A percentile compares a stretch with the other conserved stretches of the same genome.
These are phyloP conservation scores for Anadara kagoshimensis DNA, from an alignment of 1,140 invertebrate species.

Conservation along the genomic window DNA sequence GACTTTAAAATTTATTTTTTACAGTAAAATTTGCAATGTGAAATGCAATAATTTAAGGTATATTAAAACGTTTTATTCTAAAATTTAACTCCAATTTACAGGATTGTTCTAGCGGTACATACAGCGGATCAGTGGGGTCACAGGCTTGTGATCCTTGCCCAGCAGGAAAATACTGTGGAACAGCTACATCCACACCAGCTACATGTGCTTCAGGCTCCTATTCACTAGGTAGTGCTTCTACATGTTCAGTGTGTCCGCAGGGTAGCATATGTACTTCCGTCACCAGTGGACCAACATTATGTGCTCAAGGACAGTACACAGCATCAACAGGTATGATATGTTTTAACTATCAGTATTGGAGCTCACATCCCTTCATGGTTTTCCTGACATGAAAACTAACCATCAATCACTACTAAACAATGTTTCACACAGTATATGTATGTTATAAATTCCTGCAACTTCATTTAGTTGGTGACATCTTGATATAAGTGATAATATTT, in stretches of 20 bases:
- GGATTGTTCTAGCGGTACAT: constrained; percentile 58
- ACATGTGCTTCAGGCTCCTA: constrained; percentile 58
- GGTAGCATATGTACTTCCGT: constrained; percentile 53
- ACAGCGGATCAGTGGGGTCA: constrained; percentile 35
- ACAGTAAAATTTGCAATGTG: neutral
- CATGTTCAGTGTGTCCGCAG: constrained; percentile 60
- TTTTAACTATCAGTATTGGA: too few relatives aligned
- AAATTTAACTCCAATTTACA: constrained; percentile 31
- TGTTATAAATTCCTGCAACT: too few relatives aligned
- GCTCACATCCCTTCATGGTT: too few relatives aligned
- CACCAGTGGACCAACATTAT: constrained; percentile 34
- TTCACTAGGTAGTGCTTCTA: constrained; percentile 43
- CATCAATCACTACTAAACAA: too few relatives aligned
- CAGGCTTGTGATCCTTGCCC: constrained; percentile 55
- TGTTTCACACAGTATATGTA: too few relatives aligned
- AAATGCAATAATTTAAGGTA: neutral
- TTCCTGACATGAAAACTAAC: too few relatives aligned
- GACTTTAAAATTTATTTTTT: neutral
- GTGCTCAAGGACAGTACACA: constrained; percentile 56
- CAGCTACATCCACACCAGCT: constrained; percentile 44
- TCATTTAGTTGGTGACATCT: too few relatives aligned
- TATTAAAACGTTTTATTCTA: neutral
- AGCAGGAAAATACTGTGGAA: constrained; percentile 54
- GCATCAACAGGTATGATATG: constrained; percentile 54
- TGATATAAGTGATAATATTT: too few relatives aligned